Base-by-base conservation (phyloP, 2,888 invertebrate species). In the Eilema depressum region DNA sequence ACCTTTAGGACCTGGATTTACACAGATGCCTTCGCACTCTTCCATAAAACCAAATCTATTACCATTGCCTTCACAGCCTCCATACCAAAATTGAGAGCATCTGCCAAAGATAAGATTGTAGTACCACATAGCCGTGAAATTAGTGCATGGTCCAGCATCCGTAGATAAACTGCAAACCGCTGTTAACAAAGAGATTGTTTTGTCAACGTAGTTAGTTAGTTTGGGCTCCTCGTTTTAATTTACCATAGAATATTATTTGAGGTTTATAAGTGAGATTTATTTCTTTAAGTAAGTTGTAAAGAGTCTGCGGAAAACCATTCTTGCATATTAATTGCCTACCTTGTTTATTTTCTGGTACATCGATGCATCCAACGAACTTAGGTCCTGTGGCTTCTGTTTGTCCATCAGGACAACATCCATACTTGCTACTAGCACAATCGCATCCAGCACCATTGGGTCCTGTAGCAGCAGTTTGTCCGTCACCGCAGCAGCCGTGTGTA, bases 1-100 rank as follows among this genome's bases (percentile, higher is more conserved):
- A 95, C 95, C 93, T 88, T 91, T 94, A 73, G 93, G 90, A 0
- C 90, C 71, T 2, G 98, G 98, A 75, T 97, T 96, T 68, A 98
- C 97, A 89, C 99, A 99, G 62, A 96, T 95, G 41, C 96, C 96
- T 83, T 97, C 97, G 89, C 99, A 99, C 71, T 98, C 98, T 68
- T 97, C 97, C 87, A 97, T 96, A 8, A 96, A 96, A 75, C 96
- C 96, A 92, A 99, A 99, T 47, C 97, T 96, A 92, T 99, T 99
- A 28, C 96, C 97, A 86, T 99, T 99, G 68, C 99, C 99, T 0
- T 97, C 98, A 86, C 98, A 98, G 30, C 98, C 98, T 20, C 98
- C 98, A 88, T 98, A 99, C 98, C 98, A 98, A 94, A 99, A 99
- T 47, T 98, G 96, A 0, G 98, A 97, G 88, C 99, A 99, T 33